Percentiles rank a stretch among this genome's conserved stretches.
Evolutionary conservation across 2,888 invertebrate genomes (phyloP).

Genomic region (Leptinotarsa rubiginosa): DNA sequence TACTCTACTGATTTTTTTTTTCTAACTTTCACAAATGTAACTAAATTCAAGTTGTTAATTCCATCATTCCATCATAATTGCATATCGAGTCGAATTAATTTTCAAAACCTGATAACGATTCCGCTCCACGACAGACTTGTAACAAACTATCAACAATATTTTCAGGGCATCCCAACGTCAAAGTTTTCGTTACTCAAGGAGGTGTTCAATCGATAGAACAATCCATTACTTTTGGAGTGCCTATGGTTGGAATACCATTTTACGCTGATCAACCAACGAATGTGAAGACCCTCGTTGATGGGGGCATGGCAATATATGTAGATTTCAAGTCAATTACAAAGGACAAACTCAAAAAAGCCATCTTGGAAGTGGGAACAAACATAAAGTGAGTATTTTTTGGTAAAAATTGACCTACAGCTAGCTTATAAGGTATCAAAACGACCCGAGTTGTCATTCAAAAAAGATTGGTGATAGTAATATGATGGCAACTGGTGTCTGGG

Average conservation of each 20-base stretch:
- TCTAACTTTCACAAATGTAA: no score
- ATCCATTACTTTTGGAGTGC: conserved; percentile 53
- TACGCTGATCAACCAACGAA: conserved; percentile 57
- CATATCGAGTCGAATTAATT: no score
- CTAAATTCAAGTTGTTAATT: no score
- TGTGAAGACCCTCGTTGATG: conserved; percentile 46
- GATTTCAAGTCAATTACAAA: conserved; percentile 53
- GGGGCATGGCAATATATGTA: conserved; percentile 49
- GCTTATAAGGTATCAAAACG: no score
- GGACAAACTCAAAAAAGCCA: conserved; percentile 49
- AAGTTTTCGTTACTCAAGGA: conserved; percentile 55
- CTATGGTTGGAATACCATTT: conserved; percentile 57
- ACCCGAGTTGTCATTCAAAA: no score
- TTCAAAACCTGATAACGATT: no score
- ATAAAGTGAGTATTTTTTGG: conserved; percentile 45
- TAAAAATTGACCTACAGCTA: no score
- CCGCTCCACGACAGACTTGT: no score
- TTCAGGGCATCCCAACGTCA: conserved; percentile 57
- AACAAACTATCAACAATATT: not conserved
- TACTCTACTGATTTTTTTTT: no score
- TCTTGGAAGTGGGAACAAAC: conserved; percentile 54
- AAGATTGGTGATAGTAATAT: no score
- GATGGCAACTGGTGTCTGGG: no score
- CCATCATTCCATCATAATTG: no score
- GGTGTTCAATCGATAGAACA: conserved; percentile 58